A percentile compares a stretch with the other conserved stretches of the same genome.
Conservation (phyloP, 2,888 invertebrate genomes). For the Pachydiplax longipennis region DNA sequence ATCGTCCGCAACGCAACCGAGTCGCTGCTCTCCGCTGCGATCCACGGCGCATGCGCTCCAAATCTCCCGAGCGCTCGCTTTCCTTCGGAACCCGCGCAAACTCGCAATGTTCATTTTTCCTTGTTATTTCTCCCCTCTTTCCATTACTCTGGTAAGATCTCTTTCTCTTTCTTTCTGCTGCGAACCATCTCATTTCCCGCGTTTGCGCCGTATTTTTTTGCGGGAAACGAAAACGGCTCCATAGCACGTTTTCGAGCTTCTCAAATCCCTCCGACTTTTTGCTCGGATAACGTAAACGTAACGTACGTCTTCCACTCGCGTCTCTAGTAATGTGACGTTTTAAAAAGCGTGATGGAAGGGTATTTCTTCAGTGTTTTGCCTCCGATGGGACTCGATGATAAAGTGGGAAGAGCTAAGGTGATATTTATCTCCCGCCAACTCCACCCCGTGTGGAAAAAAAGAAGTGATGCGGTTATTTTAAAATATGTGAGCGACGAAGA, state of each 20-base stretch:
- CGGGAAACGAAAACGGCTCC: background rate
- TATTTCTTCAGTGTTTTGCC: background rate
- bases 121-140: background rate
- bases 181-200: background rate
- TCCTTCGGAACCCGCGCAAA: background rate
- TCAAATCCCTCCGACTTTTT: background rate
- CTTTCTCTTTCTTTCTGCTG: background rate
- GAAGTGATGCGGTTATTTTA: background rate
- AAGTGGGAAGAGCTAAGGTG: background rate
- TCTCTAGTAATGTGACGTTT: background rate
- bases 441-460: background rate
- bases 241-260: background rate
- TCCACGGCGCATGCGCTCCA: background rate
- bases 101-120: background rate
- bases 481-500: background rate
- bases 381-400: background rate
- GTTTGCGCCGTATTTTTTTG: background rate
- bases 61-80: background rate
- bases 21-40: background rate
- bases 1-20: background rate
- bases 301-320: background rate
- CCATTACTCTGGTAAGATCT: background rate
- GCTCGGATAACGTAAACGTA: background rate
- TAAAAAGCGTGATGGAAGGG: conserved; percentile 1
- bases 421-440: background rate